Evolutionary conservation across 2,113 vertebrate genomes (phyloP).

Genomic region (Cochlearius cochlearius): DNA sequence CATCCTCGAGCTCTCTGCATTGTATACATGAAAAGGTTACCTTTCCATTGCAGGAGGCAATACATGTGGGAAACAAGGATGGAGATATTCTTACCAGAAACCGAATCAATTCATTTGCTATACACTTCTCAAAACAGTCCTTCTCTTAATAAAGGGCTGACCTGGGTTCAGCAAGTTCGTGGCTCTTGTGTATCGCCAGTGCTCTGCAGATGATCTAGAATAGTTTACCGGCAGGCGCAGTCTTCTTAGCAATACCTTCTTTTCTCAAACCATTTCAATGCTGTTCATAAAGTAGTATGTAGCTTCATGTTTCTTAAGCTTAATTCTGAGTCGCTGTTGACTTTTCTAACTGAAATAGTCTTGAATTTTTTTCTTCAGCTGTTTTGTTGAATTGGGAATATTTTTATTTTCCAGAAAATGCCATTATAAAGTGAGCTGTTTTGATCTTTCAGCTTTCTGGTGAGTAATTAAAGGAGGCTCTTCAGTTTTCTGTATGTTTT

Average conservation of each 20-base stretch:
- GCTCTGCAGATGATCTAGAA: not conserved
- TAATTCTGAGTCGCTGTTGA: not conserved
- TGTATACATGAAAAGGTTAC: slow-evolving; percentile 52
- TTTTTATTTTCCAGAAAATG: not conserved
- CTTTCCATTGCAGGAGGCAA: slow-evolving; percentile 55
- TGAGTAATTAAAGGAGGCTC: not conserved
- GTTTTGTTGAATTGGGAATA: not conserved
- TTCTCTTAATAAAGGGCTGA: slow-evolving; percentile 38
- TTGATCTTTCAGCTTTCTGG: not conserved
- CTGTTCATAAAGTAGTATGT: not conserved
- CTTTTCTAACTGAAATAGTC: not conserved
- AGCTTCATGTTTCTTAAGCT: not conserved
- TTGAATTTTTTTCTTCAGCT: not conserved
- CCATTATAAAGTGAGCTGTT: not conserved
- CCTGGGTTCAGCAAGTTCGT: slow-evolving; percentile 26
- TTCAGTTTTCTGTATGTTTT: not conserved
- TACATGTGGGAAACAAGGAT: slow-evolving; percentile 51
- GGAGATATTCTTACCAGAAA: slow-evolving; percentile 53
- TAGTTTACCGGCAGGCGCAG: slow-evolving; percentile 7
- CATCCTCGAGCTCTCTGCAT: slow-evolving; percentile 43
- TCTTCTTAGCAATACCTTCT: not conserved
- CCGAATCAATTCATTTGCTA: slow-evolving; percentile 46
- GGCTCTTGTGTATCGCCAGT: not conserved
- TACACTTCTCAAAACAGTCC: slow-evolving; percentile 28
- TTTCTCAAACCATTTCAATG: slow-evolving; percentile 21